These are phyloP conservation scores for Orussus abietinus DNA, from an alignment of 1,140 invertebrate genomes.

Conservation along the genomic window DNA sequence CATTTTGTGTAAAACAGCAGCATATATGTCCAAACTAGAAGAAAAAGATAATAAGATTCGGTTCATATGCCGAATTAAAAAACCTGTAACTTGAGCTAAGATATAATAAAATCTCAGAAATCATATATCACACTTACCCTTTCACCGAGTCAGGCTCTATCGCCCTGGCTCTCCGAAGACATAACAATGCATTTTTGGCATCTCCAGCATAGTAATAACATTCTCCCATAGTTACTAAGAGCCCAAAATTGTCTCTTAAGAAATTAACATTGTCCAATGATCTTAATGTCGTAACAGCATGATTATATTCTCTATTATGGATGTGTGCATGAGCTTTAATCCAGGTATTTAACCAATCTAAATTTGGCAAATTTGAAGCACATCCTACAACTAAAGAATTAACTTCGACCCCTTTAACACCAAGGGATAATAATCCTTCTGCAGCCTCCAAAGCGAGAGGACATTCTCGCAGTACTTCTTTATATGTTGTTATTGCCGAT, in stretches of 20 bases:
- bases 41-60: slow-evolving; percentile 8
- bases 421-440: slow-evolving; percentile 63
- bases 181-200: slow-evolving; percentile 50
- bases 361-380: slow-evolving; percentile 43
- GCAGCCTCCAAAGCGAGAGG: slow-evolving; percentile 71
- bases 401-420: slow-evolving; percentile 69
- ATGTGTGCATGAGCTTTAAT: slow-evolving; percentile 66
- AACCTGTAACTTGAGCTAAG: no score
- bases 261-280: slow-evolving; percentile 59
- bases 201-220: slow-evolving; percentile 64
- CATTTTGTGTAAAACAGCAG: slow-evolving; percentile 52
- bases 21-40: slow-evolving; percentile 48
- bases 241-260: slow-evolving; percentile 62
- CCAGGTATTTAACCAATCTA: slow-evolving; percentile 65
- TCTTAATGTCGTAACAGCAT: slow-evolving; percentile 61
- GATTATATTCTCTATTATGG: slow-evolving; percentile 61
- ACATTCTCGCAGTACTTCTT: slow-evolving; percentile 73
- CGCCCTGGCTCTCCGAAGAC: slow-evolving; percentile 51
- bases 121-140: slow-evolving; percentile 32
- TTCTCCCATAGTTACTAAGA: slow-evolving; percentile 64
- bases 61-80: no score
- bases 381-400: slow-evolving; percentile 63
- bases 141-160: slow-evolving; percentile 59
- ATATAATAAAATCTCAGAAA: no score
- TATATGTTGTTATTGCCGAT: slow-evolving; percentile 68